phyloP scores from a whole-genome alignment of 2,113 vertebrate genomes.

The Phoxinus phoxinus region DNA sequence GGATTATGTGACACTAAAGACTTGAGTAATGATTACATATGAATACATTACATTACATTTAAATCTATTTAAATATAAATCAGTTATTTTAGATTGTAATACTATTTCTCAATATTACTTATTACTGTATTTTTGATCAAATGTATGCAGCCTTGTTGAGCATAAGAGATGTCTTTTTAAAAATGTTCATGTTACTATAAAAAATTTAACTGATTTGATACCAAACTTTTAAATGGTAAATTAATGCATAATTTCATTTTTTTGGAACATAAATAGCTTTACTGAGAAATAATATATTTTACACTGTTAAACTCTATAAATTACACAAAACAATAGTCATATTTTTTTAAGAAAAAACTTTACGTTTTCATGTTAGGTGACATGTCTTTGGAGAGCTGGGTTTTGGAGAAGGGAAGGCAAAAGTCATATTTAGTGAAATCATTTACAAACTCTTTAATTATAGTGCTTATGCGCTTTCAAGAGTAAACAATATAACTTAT shows the following conservation, averaged over 20 bases:
- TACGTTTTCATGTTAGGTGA: too few species aligned
- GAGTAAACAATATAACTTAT: background rate
- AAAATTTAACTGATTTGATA: too few species aligned
- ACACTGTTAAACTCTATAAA: background rate
- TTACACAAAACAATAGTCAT: background rate
- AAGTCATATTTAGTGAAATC: background rate
- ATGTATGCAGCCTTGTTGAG: background rate
- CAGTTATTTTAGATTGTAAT: too few species aligned
- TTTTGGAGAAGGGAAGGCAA: background rate
- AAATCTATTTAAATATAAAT: background rate
- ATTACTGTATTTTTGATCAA: background rate
- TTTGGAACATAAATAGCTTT: background rate
- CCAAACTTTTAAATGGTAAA: background rate
- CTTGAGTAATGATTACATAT: background rate
- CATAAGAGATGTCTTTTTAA: background rate
- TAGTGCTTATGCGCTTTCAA: background rate
- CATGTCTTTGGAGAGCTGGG: too few species aligned
- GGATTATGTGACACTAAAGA: background rate
- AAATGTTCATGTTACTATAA: background rate
- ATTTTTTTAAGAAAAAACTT: too few species aligned
- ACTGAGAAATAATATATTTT: background rate
- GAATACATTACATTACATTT: background rate
- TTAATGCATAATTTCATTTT: background rate
- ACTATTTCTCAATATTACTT: too few species aligned
- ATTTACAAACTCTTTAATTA: background rate